Conservation (phyloP, 2,113 vertebrate species). For the Bubo blakistoni region DNA sequence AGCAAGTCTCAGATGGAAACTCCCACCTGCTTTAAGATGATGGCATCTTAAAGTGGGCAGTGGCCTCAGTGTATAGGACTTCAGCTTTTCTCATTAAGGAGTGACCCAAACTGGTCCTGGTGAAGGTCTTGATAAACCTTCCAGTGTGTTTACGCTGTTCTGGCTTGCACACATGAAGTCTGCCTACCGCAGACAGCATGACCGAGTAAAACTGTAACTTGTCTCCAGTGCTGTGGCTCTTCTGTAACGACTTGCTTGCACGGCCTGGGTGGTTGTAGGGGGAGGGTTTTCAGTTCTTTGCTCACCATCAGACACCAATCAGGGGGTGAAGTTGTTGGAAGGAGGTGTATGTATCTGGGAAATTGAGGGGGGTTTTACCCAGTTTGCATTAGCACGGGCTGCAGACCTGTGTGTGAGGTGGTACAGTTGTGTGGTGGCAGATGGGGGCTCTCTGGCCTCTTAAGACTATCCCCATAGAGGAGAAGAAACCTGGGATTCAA, state of each 20-base stretch:
- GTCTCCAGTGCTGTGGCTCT: neutral
- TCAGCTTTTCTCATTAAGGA: neutral
- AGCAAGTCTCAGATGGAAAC: neutral
- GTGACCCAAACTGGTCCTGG: neutral
- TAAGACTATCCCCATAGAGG: neutral
- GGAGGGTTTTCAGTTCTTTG: neutral
- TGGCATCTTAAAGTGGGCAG: neutral
- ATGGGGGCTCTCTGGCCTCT: neutral
- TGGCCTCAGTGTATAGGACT: neutral
- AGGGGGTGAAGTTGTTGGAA: neutral
- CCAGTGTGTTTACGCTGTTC: neutral
- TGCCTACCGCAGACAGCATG: neutral
- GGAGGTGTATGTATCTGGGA: neutral
- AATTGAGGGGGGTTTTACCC: neutral
- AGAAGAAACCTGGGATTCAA: neutral
- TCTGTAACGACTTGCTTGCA: neutral
- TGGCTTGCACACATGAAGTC: fast-evolving
- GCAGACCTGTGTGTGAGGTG: fast-evolving
- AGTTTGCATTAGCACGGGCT: neutral
- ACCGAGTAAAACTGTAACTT: neutral
- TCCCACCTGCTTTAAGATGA: neutral
- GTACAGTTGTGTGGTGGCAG: neutral
- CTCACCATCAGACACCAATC: neutral
- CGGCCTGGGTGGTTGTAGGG: too few species aligned
- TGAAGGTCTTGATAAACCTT: neutral